Evolutionary conservation across 2,797 vertebrate genomes (phyloP), one percentile per base, ranked within the genome.

Genomic region (Lagodon rhomboides): DNA sequence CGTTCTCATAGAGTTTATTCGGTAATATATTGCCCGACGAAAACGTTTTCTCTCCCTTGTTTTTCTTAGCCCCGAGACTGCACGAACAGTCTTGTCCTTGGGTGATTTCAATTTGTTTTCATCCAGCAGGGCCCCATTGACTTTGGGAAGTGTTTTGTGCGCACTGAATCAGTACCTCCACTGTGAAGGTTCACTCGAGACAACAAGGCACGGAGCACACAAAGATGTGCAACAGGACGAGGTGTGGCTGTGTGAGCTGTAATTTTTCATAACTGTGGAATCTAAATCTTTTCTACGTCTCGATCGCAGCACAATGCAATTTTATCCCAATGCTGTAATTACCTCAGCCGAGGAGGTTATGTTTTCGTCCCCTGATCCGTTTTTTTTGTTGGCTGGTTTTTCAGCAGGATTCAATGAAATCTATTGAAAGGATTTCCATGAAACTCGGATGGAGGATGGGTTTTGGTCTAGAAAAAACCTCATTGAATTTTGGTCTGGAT

Each of bases 51-150:
- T 73, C 73, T 67, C 22, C 46, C 47, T 56, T 60, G 47, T 62
- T 83, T 59, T 56, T 41, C 43, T 30, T 41, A 13, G 53, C 64
- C 51, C 15, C 27, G 53, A 43, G 58, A 51, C 58, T 62, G 51
- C 41, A 27, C 17, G 44, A 79, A 63, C 76, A 47, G 15, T 50
- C 61, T 58, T 65, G 59, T 82, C 80, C 79, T 84, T 68, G 77
- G 75, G 34, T 76, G 62, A 67, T 87, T 89, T 85, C 54, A 72
- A 55, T 87, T 79, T 76, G 64, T 84, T 86, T 86, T 63, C 46
- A 49, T 71, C 50, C 49, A 43, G n/a, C 73, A n/a, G 51, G 50
- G 66, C 79, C 73, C 79, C 69, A 64, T 79, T 75, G 80, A 87
- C 69, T 87, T 75, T 79, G 75, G 71, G 63, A 86, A 62, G 64